Conservation (phyloP, 2,888 invertebrate species). For the Pecten maximus region DNA sequence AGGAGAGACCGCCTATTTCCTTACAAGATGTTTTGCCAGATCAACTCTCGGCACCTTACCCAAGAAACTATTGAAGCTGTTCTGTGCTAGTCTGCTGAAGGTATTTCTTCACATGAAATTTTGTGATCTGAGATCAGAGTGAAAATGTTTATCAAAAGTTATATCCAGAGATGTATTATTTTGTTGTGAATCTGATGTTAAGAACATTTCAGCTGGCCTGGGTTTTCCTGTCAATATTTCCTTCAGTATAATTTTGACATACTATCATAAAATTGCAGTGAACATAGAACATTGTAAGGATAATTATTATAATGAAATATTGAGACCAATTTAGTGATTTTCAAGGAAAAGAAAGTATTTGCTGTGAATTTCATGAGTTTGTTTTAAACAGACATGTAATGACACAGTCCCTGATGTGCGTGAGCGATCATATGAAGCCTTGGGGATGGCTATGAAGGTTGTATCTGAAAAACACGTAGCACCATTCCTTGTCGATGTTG, state of each 20-base stretch:
- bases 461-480: slow-evolving; percentile 95
- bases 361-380: not conserved
- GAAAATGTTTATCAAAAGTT: not conserved
- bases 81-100: slow-evolving; percentile 90
- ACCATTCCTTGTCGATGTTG: slow-evolving; percentile 93
- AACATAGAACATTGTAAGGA: too few species aligned
- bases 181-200: too few species aligned
- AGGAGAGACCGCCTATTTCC: slow-evolving; percentile 87
- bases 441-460: slow-evolving; percentile 96
- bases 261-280: too few species aligned
- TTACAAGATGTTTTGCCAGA: slow-evolving; percentile 91
- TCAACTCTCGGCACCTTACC: slow-evolving; percentile 90
- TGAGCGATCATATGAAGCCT: slow-evolving; percentile 95
- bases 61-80: slow-evolving; percentile 94
- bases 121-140: not conserved
- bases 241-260: too few species aligned
- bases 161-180: too few species aligned
- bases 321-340: not conserved
- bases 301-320: too few species aligned
- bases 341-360: not conserved
- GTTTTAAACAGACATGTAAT: slow-evolving; percentile 77
- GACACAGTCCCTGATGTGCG: slow-evolving; percentile 93
- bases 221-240: too few species aligned
- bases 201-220: too few species aligned
- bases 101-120: slow-evolving; percentile 59